A percentile compares a stretch with the other conserved stretches of the same genome.
Evolutionary conservation across 2,888 invertebrate genomes (phyloP).

Genomic region (Atherix ibis): DNA sequence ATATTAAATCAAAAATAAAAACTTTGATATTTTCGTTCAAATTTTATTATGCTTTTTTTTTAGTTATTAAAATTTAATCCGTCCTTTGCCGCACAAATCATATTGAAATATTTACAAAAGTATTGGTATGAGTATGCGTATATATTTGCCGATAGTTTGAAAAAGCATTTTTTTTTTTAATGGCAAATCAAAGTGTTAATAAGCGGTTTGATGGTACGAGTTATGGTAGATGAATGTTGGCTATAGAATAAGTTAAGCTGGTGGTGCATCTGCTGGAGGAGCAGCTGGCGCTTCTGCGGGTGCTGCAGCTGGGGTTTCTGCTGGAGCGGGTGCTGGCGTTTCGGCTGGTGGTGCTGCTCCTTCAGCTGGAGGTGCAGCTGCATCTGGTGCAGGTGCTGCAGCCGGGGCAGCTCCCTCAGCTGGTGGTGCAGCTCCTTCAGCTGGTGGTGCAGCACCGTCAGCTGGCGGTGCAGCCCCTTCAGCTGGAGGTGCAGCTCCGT

Average conservation of each 20-base stretch:
- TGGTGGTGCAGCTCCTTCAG: constrained; percentile 20
- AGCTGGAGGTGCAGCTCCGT: constrained; percentile 17
- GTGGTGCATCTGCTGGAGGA: constrained; percentile 11
- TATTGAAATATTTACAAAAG: too few species aligned
- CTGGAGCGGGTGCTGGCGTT: constrained; percentile 15
- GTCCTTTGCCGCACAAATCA: too few species aligned
- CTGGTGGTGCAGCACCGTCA: constrained; percentile 23
- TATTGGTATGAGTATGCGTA: too few species aligned
- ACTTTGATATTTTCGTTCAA: too few species aligned
- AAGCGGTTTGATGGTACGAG: too few species aligned
- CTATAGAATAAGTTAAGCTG: constrained; percentile 10
- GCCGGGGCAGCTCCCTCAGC: constrained; percentile 15
- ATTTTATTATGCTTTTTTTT: too few species aligned
- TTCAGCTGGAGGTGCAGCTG: constrained; percentile 13
- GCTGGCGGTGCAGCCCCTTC: constrained; percentile 23
- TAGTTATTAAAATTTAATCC: too few species aligned
- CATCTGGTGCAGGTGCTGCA: constrained; percentile 17
- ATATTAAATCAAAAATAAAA: too few species aligned
- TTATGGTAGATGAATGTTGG: not conserved
- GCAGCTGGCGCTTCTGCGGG: constrained; percentile 13
- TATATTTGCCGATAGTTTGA: too few species aligned
- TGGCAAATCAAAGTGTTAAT: not conserved
- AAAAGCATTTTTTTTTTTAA: not conserved
- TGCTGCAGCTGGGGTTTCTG: constrained; percentile 14
- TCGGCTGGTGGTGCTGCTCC: constrained; percentile 15